Conservation (phyloP, 1,140 invertebrate species). For the Acromyrmex charruanus region DNA sequence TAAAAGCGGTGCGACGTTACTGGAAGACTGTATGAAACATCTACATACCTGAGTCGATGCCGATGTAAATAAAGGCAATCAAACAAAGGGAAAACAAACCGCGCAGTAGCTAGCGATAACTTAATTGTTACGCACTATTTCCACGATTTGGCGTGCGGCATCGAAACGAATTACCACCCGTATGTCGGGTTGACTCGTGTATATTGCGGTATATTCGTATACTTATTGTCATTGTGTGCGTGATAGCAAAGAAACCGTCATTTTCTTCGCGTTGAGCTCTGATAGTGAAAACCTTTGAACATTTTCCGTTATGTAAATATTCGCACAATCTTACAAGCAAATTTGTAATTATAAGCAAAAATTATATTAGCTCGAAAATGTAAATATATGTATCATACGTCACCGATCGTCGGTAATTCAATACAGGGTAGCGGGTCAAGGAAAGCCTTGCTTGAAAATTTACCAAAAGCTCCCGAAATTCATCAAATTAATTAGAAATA, state of each 20-base stretch:
- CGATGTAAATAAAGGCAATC: background rate
- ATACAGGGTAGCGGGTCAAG: no score
- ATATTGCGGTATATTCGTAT: no score
- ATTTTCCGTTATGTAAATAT: background rate
- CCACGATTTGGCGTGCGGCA: background rate
- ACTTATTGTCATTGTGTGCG: no score
- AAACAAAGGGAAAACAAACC: background rate
- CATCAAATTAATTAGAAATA: no score
- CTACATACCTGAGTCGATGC: slow-evolving; percentile 14
- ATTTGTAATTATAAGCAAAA: background rate
- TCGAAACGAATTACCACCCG: slow-evolving; percentile 4
- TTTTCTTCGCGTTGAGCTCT: background rate
- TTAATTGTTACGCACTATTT: background rate
- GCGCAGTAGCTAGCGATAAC: background rate
- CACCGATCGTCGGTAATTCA: background rate
- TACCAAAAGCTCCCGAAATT: no score
- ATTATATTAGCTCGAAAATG: background rate
- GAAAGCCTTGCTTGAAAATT: no score
- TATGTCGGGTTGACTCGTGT: background rate
- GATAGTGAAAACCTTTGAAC: background rate
- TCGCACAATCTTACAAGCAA: background rate
- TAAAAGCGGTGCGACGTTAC: background rate
- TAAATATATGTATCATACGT: background rate
- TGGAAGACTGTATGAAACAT: background rate
- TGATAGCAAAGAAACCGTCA: background rate